Conservation (phyloP, 2,797 vertebrate species). For the Semotilus atromaculatus region DNA sequence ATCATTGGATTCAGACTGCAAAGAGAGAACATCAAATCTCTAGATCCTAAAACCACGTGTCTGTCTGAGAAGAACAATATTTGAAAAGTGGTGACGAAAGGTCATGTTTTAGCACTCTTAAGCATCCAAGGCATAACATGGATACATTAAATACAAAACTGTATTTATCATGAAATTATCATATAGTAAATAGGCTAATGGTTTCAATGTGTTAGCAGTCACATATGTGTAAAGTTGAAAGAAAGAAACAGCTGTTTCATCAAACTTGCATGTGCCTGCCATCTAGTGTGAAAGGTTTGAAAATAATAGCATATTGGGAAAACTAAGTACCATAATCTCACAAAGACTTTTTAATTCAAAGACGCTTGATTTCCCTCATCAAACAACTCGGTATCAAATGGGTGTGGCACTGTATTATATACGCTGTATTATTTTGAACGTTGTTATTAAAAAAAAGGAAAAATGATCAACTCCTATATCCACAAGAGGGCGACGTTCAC, state of each 20-base stretch:
- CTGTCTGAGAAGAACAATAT: neutral
- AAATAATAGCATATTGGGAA: neutral
- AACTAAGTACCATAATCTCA: neutral
- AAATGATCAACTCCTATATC: neutral
- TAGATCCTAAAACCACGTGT: neutral
- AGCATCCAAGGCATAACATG: neutral
- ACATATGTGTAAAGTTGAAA: neutral
- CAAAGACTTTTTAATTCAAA: neutral
- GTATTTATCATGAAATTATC: neutral
- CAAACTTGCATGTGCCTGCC: conserved; percentile 37
- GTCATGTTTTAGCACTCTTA: neutral
- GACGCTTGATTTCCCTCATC: neutral
- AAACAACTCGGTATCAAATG: neutral
- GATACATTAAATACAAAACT: neutral
- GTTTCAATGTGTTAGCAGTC: neutral
- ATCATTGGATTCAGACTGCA: neutral
- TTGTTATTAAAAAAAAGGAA: neutral
- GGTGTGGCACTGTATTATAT: neutral
- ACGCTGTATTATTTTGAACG: neutral
- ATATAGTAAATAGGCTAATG: neutral
- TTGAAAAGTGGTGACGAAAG: neutral
- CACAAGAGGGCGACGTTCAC: conserved; percentile 20
- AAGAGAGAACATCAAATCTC: neutral
- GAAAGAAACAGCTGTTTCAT: neutral
- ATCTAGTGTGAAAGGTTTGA: conserved; percentile 34